Evolutionary conservation across 2,113 vertebrate species (phyloP).

Genomic region (Tyto alba): DNA sequence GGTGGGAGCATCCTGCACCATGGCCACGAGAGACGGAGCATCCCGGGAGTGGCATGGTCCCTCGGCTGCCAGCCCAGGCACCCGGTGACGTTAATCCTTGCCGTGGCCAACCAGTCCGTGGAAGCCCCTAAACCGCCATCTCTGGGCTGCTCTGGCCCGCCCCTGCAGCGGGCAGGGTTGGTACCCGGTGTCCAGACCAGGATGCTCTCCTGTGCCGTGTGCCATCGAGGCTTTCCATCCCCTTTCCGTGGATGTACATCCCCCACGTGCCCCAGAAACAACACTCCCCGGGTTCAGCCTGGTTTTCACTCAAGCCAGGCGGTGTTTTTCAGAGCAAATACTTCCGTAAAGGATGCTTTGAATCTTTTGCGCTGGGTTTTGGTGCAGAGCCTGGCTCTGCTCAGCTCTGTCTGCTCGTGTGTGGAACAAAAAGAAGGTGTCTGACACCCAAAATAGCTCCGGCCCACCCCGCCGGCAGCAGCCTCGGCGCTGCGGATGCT

Average conservation of each 20-base stretch:
- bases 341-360: neutral
- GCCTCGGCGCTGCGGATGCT: neutral
- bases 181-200: rapidly evolving
- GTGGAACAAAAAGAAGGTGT: neutral
- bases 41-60: rapidly evolving
- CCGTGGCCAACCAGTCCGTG: rapidly evolving
- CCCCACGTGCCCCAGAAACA: neutral
- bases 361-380: neutral
- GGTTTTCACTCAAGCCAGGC: rapidly evolving
- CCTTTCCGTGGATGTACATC: rapidly evolving
- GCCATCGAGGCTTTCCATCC: neutral
- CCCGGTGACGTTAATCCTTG: neutral
- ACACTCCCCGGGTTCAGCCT: neutral
- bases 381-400: neutral
- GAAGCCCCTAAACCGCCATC: rapidly evolving
- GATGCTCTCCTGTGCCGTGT: rapidly evolving
- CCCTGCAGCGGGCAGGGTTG: neutral
- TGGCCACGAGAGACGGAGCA: neutral
- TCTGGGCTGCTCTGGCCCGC: neutral
- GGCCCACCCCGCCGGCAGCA: neutral
- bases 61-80: rapidly evolving
- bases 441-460: neutral
- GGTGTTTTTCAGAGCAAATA: neutral
- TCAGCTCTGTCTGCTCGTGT: neutral
- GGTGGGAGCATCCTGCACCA: rapidly evolving